These are phyloP conservation scores for Neopipo cinnamomea DNA, from an alignment of 2,113 vertebrate species.

Conservation along the genomic window DNA sequence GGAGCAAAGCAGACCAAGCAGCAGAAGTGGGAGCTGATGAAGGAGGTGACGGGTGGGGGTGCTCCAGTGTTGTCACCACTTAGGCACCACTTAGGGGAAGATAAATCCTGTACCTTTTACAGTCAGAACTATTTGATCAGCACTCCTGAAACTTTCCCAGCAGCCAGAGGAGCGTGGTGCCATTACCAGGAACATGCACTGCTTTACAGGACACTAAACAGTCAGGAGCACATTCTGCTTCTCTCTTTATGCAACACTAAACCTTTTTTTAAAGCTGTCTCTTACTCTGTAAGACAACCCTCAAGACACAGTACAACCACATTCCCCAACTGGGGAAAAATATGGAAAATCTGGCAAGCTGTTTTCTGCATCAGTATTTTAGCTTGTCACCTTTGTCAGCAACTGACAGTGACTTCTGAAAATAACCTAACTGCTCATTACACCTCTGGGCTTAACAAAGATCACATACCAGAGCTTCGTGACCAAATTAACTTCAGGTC, in stretches of 20 bases:
- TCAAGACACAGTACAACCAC: background rate
- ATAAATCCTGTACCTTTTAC: background rate
- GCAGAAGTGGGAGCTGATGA: background rate
- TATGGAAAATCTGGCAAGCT: background rate
- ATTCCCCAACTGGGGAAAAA: background rate
- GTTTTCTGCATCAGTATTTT: background rate
- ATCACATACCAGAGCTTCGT: conserved; percentile 59
- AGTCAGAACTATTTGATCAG: background rate
- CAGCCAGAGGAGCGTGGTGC: background rate
- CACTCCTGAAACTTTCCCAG: background rate
- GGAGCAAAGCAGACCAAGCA: background rate
- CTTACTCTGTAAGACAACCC: background rate
- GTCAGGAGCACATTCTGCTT: background rate
- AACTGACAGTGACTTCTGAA: conserved; percentile 17
- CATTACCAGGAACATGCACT: background rate
- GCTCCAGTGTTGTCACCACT: background rate
- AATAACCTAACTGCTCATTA: conserved; percentile 43
- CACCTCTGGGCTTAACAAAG: conserved; percentile 56
- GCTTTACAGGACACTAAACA: background rate
- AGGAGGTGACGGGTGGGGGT: background rate
- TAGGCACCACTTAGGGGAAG: background rate
- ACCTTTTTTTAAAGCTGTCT: background rate
- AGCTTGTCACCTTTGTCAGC: background rate
- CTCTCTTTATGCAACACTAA: background rate
- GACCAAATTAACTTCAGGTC: conserved; percentile 60